These are phyloP conservation scores for Pterocles orientalis DNA, from an alignment of 2,113 vertebrate species.

Conservation along the genomic window DNA sequence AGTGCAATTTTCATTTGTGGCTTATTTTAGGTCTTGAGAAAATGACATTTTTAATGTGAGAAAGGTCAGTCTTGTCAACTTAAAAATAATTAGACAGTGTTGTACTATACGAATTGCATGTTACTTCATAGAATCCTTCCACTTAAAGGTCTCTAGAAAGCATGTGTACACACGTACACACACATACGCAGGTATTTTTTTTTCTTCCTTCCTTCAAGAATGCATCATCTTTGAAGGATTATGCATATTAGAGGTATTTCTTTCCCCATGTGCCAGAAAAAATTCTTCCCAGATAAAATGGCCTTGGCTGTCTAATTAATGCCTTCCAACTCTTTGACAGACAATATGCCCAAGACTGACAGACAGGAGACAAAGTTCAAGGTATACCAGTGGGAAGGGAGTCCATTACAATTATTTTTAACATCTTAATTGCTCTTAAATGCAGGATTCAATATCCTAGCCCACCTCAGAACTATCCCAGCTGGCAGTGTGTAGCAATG, in stretches of 20 bases:
- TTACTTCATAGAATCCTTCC: neutral
- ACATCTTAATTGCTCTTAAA: neutral
- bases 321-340: neutral
- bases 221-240: neutral
- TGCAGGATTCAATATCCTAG: neutral
- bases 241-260: neutral
- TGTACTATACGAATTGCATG: neutral
- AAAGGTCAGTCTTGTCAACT: constrained; percentile 27
- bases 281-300: neutral
- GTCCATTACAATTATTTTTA: neutral
- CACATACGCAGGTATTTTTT: neutral
- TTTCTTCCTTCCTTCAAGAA: neutral
- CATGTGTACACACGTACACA: neutral
- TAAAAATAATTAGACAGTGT: constrained; percentile 42
- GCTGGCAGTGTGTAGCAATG: neutral
- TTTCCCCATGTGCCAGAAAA: neutral
- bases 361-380: neutral
- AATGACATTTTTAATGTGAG: neutral
- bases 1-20: neutral
- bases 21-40: neutral
- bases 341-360: neutral
- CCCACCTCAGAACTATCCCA: neutral
- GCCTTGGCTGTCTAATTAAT: neutral
- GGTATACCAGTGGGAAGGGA: neutral
- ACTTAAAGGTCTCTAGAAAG: constrained; percentile 7